Base-by-base conservation (phyloP, 2,113 vertebrate genomes). In the Pseudopodoces humilis region DNA sequence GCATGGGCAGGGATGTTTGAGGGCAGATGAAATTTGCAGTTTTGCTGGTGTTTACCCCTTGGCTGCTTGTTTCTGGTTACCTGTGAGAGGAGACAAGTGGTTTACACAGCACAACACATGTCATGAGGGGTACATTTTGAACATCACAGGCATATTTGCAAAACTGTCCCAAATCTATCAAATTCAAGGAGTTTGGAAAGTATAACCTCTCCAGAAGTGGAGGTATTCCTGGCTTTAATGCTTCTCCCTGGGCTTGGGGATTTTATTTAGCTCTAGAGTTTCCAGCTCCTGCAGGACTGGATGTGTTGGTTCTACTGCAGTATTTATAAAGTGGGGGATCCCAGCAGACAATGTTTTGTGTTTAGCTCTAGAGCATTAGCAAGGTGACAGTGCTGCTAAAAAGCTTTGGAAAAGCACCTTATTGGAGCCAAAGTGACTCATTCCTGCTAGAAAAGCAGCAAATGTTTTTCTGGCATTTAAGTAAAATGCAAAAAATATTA, bases 391-490 rank as follows among this genome's bases (percentile, higher is more conserved):
- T 11, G 16, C 87, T 76, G 58, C 82, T 90, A 28, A 74, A 46
- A 75, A 64, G 60, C 68, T 89, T 89, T 3, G 5, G 91, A 83
- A 77, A 87, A 93, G 87, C 75, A 72, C 55, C 25, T 72, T 27
- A 3, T 16, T 27, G 35, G 65, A 94, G 82, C 87, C 87, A 79
- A 50, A 80, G 82, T 95, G 95, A 95, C 67, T 95, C 87, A 90
- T 46, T 89, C 39, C 84, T 75, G 65, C 69, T 82, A 35, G 64
- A 86, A 82, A 60, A 86, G 53, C 82, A 46, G 79, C 55, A 47
- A 79, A 76, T 90, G 78, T 88, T 96, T 89, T 94, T 79, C 88
- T 92, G 79, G 62, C 91, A 65, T 95, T 91, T 91, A 75, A 88
- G 79, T 58, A 77, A 91, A 91, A 94, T 58, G 80, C 80, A 91